Base-by-base conservation (phyloP, 2,113 vertebrate species). In the Bucco capensis region DNA sequence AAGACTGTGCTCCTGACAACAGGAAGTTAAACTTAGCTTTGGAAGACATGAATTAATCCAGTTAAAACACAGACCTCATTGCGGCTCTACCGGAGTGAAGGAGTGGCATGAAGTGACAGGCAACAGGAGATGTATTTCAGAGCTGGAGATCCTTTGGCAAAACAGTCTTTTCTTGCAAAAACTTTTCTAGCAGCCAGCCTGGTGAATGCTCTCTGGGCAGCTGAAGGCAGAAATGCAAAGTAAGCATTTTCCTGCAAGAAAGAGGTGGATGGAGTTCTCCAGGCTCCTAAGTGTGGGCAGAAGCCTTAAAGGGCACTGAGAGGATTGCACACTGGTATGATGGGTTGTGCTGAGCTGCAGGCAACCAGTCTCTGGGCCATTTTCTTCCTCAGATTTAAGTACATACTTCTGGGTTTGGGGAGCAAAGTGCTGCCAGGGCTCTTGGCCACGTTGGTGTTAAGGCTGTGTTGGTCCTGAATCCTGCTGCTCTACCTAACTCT, bases 401-500 rank as follows among this genome's bases (percentile, higher is more conserved):
- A 25, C 0, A 6, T 3, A 1, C 30, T 30, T 25, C 70, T 78
- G 0, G 0, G 3, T 40, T 31, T 67, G 73, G 65, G 65, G 10
- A 77, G 64, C 22, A 30, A 24, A 51, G 69, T 46, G 19, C n/a
- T 74, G 24, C 57, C 69, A 54, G 76, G 56, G 49, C 89, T 86
- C 35, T 58, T 28, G 47, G 69, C 73, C 44, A 3, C 0, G 0
- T 11, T 67, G 66, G 24, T 5, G 1, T 38, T 56, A 13, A 31
- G 72, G 64, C 76, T 62, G 8, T 16, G 5, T 14, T 64, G 73
- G 33, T 72, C 49, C 51, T 33, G 53, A 38, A 28, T 44, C 84
- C 89, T 84, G 89, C 92, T 89, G 83, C 74, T 92, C 9, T 58
- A 37, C 61, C 74, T 75, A 30, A 23, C 62, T 89, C 44, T 37